A percentile compares a stretch with the other conserved stretches of the same genome.
Evolutionary conservation across 92 coral and sea anemone species (phyloP).

Genomic region (Siderastrea siderea): DNA sequence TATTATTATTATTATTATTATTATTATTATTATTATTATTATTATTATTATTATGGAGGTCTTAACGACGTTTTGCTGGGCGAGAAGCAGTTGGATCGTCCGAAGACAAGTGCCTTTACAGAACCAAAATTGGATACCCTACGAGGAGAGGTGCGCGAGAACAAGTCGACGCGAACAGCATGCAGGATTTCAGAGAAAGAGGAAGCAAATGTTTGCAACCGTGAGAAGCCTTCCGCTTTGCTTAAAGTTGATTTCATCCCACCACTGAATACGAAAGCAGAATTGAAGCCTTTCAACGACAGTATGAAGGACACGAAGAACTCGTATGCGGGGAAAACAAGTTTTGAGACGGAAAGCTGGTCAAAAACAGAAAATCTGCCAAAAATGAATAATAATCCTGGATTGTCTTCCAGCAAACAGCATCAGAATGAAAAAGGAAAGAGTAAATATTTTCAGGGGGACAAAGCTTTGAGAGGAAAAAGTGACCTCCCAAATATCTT

Average conservation of each 20-base stretch:
- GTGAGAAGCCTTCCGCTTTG: neutral
- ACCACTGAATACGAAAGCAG: no score
- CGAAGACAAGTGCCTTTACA: neutral
- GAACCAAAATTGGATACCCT: neutral
- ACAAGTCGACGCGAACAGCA: neutral
- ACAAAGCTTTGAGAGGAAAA: neutral
- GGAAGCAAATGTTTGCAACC: neutral
- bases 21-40: no score
- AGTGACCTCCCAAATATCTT: conserved; percentile 22
- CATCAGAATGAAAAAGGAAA: neutral
- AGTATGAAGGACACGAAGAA: no score
- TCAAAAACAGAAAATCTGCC: no score
- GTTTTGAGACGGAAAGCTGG: no score
- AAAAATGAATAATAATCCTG: no score
- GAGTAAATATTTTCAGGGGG: no score
- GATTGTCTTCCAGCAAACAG: neutral
- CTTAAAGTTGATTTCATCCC: neutral
- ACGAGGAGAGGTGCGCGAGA: neutral
- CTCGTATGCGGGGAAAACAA: no score
- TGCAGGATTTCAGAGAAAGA: no score
- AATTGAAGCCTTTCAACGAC: no score
- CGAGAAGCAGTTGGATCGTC: neutral
- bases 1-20: no score
- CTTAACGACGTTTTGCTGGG: neutral
- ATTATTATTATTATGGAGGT: no score